A percentile compares a stretch with the other conserved stretches of the same genome.
These are phyloP conservation scores for Acanthosepion esculentum DNA, from an alignment of 2,888 invertebrate species.

Conservation along the genomic window DNA sequence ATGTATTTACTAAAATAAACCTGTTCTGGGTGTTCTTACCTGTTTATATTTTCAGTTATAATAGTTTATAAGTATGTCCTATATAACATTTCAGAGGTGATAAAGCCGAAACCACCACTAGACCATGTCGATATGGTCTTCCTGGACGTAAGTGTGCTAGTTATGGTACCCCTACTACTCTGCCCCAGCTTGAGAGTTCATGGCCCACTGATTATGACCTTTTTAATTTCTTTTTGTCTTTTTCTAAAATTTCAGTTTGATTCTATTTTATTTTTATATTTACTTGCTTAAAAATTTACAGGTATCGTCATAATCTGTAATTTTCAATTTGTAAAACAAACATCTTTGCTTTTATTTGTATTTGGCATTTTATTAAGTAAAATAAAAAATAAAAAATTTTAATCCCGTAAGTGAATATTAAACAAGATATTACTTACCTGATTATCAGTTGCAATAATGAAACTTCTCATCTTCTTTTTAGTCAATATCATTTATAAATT, in stretches of 20 bases:
- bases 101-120: slow-evolving; percentile 34
- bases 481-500: no score
- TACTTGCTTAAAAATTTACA: not conserved
- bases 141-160: slow-evolving; percentile 39
- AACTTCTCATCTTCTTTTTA: no score
- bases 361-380: not conserved
- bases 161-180: not conserved
- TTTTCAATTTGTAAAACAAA: not conserved
- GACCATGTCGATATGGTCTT: not conserved
- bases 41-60: not conserved
- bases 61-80: slow-evolving; percentile 35
- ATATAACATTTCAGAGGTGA: slow-evolving; percentile 43
- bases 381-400: not conserved
- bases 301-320: not conserved
- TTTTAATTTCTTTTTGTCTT: not conserved
- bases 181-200: not conserved
- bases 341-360: not conserved
- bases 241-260: slow-evolving; percentile 16
- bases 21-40: not conserved
- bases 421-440: no score
- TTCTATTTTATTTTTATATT: no score
- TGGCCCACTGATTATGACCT: no score
- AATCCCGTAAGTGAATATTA: no score
- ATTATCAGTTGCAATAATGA: no score
- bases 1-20: no score